Conservation (phyloP, 1,140 invertebrate species). For the Ips typographus region DNA sequence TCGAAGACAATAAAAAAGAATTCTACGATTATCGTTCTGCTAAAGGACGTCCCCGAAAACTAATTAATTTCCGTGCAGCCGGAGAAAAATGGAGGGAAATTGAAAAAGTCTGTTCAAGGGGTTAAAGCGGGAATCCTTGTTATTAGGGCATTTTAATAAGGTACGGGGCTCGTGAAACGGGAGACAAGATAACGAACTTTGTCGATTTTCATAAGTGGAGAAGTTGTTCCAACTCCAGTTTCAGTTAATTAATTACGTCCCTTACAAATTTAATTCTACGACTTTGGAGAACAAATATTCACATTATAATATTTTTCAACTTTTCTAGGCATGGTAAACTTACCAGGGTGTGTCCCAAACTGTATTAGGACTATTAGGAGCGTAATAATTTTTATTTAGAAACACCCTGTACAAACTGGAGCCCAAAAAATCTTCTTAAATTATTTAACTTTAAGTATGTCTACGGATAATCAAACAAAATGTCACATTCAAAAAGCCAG, state of each 20-base stretch:
- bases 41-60: not conserved
- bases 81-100: constrained; percentile 12
- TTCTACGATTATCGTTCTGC: too few relatives aligned
- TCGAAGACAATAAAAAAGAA: too few relatives aligned
- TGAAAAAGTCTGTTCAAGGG: constrained; percentile 9
- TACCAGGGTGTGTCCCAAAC: too few relatives aligned
- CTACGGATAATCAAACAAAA: too few relatives aligned
- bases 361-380: too few relatives aligned
- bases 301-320: too few relatives aligned
- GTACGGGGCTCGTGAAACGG: not conserved
- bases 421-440: too few relatives aligned
- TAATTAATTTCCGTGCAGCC: constrained; percentile 7
- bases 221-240: constrained; percentile 4
- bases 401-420: too few relatives aligned
- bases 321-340: too few relatives aligned
- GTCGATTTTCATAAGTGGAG: constrained; percentile 9
- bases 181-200: constrained; percentile 5
- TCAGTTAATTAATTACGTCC: constrained; percentile 10
- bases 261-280: not conserved
- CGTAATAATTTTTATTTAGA: too few relatives aligned
- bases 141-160: constrained; percentile 11
- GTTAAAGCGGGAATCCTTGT: not conserved
- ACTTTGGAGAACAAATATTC: not conserved
- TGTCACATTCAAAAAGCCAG: too few relatives aligned
- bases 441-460: too few relatives aligned